phyloP scores from a whole-genome alignment of 2,888 invertebrate species.

The Drosophila mayaguana region DNA sequence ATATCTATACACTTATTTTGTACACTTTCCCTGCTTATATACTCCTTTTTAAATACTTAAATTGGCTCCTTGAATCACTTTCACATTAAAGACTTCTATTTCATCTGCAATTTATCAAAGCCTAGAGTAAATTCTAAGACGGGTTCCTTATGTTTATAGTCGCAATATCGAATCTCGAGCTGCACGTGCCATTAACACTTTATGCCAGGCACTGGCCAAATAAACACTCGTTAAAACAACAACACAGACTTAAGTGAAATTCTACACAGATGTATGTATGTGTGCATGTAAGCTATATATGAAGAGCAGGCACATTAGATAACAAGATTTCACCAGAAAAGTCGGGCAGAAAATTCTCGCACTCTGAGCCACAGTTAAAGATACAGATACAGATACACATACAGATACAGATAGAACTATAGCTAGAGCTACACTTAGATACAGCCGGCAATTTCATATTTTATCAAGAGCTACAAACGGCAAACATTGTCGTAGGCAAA shows the following conservation, averaged over 20 bases:
- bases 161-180: slow-evolving; percentile 22
- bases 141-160: slow-evolving; percentile 10
- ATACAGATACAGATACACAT: slow-evolving; percentile 15
- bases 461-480: slow-evolving; percentile 70
- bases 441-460: slow-evolving; percentile 71
- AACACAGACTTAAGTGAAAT: slow-evolving; percentile 19
- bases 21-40: neutral
- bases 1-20: neutral
- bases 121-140: neutral
- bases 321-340: slow-evolving; percentile 73
- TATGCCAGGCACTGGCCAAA: slow-evolving; percentile 45
- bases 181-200: slow-evolving; percentile 83
- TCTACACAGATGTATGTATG: slow-evolving; percentile 11
- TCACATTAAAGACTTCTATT: neutral
- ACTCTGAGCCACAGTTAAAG: slow-evolving; percentile 29
- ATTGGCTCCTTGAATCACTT: neutral
- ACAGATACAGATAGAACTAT: slow-evolving; percentile 23
- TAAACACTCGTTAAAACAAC: slow-evolving; percentile 30
- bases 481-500: slow-evolving; percentile 74
- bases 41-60: too few species aligned
- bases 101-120: too few species aligned
- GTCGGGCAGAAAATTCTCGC: slow-evolving; percentile 49
- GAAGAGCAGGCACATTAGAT: slow-evolving; percentile 50
- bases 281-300: neutral
- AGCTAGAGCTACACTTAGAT: slow-evolving; percentile 15